Conservation (phyloP, 2,797 vertebrate genomes). For the Peromyscus eremicus region DNA sequence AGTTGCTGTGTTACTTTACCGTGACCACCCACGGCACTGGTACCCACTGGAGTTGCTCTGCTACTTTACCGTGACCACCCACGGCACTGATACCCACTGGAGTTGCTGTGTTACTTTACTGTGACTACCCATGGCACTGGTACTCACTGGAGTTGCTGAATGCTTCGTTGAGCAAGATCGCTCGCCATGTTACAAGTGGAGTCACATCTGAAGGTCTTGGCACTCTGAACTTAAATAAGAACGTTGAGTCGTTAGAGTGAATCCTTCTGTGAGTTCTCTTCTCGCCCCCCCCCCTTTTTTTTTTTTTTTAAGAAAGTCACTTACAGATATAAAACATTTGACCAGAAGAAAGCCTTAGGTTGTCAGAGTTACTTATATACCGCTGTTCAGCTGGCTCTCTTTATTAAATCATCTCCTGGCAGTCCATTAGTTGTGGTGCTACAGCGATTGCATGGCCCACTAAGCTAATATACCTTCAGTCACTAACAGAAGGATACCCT, state of each 20-base stretch:
- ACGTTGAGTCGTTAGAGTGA: slow-evolving; percentile 85
- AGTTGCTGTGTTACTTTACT: slow-evolving; percentile 81
- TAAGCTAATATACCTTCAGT: slow-evolving; percentile 79
- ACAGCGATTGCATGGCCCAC: slow-evolving; percentile 70
- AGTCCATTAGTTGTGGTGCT: slow-evolving; percentile 79
- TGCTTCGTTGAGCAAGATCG: slow-evolving; percentile 82
- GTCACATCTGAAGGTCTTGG: slow-evolving; percentile 86
- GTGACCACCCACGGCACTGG: no score
- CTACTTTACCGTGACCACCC: no score
- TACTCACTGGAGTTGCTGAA: slow-evolving; percentile 77
- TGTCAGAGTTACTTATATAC: slow-evolving; percentile 83
- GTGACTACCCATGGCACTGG: slow-evolving; percentile 78
- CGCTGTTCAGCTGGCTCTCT: slow-evolving; percentile 79
- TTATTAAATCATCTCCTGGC: slow-evolving; percentile 87
- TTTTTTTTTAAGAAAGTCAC: slow-evolving; percentile 81
- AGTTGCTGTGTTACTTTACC: no score
- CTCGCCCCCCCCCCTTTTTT: slow-evolving; percentile 57
- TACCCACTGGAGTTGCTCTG: no score
- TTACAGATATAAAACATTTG: slow-evolving; percentile 87
- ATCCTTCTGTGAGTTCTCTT: slow-evolving; percentile 87
- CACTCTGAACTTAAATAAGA: slow-evolving; percentile 87
- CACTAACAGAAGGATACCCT: slow-evolving; percentile 72
- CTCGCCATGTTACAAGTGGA: slow-evolving; percentile 86
- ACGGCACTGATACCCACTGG: no score
- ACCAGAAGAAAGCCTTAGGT: slow-evolving; percentile 83